Base-by-base conservation (phyloP, 2,113 vertebrate species). In the Canis aureus region DNA sequence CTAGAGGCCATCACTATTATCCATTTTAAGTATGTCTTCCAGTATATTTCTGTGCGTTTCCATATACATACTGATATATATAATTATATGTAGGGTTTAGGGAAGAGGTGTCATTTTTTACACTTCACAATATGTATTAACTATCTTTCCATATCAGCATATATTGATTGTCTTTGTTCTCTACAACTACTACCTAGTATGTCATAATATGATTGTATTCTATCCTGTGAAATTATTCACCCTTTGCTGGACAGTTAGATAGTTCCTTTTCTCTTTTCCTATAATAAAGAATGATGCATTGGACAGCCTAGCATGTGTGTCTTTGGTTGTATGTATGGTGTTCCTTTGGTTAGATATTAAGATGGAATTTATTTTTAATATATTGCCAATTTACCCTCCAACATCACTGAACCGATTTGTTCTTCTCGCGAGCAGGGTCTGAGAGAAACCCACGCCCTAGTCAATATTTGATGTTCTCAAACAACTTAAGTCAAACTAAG, bases 321-420 rank as follows among this genome's bases (percentile, higher is more conserved):
- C 71, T 89, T 89, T 88, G 17, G 20, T 67, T 64, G 32, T 32
- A 64, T 49, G 8, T 35, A 29, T 55, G 49, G 76, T 83, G 27
- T 81, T 76, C 23, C 57, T 93, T 94, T 80, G 25, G 8, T 82
- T 88, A 93, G 69, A 32, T 73, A 88, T 20, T 76, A 23, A 55
- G 64, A 57, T 82, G 11, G 79, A 84, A 86, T 73, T 89, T 85
- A 82, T 62, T 89, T 94, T 95, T 84, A 92, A 79, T 83, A 89
- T 59, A 49, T 8, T 74, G n/a, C 12, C 13, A 67, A 60, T 73
- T 96, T 15, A 82, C 93, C 79, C 23, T 89, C 49, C 79, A 51
- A 62, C 16, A 16, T 51, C 22, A 38, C 17, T 15, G 8, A n/a
- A 74, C 29, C 62, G 43, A 64, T 66, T 55, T 25, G 66, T 25